Percentiles rank a stretch among this genome's conserved stretches.
Evolutionary conservation across 2,113 vertebrate genomes (phyloP).

Genomic region (Corythoichthys haematopterus): DNA sequence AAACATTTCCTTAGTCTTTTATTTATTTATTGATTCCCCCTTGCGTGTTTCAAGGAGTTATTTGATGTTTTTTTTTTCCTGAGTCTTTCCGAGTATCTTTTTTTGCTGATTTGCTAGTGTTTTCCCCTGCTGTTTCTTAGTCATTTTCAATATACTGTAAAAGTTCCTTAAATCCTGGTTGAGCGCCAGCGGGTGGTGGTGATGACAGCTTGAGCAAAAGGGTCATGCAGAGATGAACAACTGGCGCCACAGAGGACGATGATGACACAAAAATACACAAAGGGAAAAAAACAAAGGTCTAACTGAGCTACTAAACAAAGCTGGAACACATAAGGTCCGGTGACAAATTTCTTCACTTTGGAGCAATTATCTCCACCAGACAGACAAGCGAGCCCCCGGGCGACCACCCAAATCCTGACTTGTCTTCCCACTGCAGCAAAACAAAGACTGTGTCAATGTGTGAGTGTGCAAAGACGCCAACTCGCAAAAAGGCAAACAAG

Average conservation of each 20-base stretch:
- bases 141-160: neutral
- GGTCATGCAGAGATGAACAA: slow-evolving; percentile 14
- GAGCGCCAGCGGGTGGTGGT: neutral
- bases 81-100: neutral
- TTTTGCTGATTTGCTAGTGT: neutral
- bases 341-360: slow-evolving; percentile 5
- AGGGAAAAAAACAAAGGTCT: neutral
- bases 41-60: no score
- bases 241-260: slow-evolving; percentile 14
- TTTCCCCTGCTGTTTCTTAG: neutral
- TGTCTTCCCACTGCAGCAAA: slow-evolving; percentile 7
- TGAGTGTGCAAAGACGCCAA: slow-evolving; percentile 22
- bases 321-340: neutral
- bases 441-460: slow-evolving; percentile 7
- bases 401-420: slow-evolving; percentile 10
- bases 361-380: slow-evolving; percentile 21
- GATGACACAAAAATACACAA: slow-evolving; percentile 5
- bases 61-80: no score
- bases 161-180: neutral
- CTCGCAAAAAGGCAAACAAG: neutral
- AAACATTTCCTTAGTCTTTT: no score
- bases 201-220: slow-evolving; percentile 1
- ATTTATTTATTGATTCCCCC: no score
- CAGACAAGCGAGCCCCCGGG: slow-evolving; percentile 14
- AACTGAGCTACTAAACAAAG: neutral